phyloP scores from a whole-genome alignment of 2,113 vertebrate genomes.

The Plectropomus leopardus region DNA sequence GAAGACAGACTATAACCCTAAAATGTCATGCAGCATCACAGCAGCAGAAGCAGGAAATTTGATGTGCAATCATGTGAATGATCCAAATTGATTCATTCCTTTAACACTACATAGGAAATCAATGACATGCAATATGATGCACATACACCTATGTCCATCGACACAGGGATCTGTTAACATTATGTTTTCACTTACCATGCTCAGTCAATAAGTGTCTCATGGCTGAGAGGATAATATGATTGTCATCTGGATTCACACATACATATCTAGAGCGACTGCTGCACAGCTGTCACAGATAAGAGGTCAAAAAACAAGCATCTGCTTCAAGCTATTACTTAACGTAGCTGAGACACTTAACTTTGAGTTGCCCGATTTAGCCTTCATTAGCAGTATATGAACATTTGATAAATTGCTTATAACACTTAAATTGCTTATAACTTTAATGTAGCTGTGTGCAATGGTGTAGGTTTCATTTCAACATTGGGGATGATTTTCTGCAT shows the following conservation, averaged over 20 bases:
- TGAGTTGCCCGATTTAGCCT: background rate
- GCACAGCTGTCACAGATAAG: background rate
- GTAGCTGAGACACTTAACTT: background rate
- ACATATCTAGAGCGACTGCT: background rate
- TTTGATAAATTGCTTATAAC: background rate
- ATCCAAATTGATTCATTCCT: background rate
- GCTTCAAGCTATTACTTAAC: background rate
- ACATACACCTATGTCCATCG: background rate
- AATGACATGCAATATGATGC: background rate
- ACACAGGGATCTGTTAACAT: background rate
- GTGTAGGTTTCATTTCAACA: too few species aligned
- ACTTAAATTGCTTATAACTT: background rate
- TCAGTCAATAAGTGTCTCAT: conserved; percentile 13
- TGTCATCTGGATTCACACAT: background rate
- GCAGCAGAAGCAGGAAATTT: background rate
- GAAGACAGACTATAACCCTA: background rate
- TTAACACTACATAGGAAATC: background rate
- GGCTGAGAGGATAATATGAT: conserved; percentile 9
- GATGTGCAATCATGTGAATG: background rate
- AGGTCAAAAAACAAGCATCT: background rate
- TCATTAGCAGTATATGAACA: background rate
- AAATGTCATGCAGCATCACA: background rate
- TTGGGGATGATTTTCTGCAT: too few species aligned
- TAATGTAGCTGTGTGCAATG: background rate
- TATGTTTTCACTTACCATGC: conserved; percentile 12